A percentile compares a stretch with the other conserved stretches of the same genome.
These are phyloP conservation scores for Ctenomys sociabilis DNA, from an alignment of 2,113 vertebrate genomes.

Conservation along the genomic window DNA sequence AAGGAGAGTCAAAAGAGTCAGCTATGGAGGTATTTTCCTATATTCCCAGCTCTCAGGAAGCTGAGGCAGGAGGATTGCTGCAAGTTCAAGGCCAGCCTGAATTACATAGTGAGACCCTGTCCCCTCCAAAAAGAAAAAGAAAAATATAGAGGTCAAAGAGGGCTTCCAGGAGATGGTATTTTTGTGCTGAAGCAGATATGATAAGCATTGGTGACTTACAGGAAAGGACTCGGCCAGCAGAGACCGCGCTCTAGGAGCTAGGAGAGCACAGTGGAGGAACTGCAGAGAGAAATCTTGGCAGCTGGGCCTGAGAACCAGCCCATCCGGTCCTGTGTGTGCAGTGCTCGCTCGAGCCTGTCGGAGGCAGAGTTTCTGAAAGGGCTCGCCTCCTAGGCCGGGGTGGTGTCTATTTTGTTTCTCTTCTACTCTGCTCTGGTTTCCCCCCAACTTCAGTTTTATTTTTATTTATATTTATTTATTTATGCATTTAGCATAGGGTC, in stretches of 20 bases:
- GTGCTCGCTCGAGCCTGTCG: fast-evolving
- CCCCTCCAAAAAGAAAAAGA: not conserved
- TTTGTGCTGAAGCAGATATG: not conserved
- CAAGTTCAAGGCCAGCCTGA: not conserved
- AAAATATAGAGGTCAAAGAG: not conserved
- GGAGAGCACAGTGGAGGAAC: not conserved
- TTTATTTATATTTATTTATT: not conserved
- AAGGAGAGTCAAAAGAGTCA: not conserved
- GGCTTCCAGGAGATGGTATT: not conserved
- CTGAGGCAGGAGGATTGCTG: not conserved
- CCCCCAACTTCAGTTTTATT: not conserved
- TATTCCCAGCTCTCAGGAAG: not conserved
- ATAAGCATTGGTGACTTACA: not conserved
- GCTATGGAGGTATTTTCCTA: not conserved
- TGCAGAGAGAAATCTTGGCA: not conserved
- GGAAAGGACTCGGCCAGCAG: not conserved
- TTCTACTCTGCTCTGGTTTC: not conserved
- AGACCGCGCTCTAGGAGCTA: not conserved
- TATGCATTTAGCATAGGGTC: not conserved
- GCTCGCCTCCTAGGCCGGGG: not conserved
- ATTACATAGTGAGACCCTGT: not conserved
- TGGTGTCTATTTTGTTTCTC: not conserved
- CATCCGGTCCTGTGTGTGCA: not conserved
- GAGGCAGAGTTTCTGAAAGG: not conserved
- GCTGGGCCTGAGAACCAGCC: not conserved